phyloP scores from a whole-genome alignment of 1,140 invertebrate genomes.

The Papilio glaucus region DNA sequence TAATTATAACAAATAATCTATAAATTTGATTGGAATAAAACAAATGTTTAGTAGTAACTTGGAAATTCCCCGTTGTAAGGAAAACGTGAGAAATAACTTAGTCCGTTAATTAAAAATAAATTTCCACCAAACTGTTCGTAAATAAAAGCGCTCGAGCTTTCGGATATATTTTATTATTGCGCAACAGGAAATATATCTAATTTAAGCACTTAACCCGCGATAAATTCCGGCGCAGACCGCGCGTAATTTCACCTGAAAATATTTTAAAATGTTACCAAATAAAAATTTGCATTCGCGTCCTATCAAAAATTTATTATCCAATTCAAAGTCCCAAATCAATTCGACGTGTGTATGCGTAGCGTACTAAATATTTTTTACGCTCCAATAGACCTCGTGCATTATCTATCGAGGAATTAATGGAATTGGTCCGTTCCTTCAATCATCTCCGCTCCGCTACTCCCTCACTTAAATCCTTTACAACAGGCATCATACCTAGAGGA shows the following conservation, averaged over 20 bases:
- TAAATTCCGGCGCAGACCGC: conserved; percentile 32
- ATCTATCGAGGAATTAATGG: conserved; percentile 29
- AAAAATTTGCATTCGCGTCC: conserved; percentile 51
- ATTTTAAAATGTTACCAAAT: conserved; percentile 46
- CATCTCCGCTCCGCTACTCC: not conserved
- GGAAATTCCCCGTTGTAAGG: conserved; percentile 2
- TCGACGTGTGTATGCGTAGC: conserved; percentile 40
- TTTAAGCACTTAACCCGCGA: conserved; percentile 38
- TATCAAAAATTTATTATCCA: conserved; percentile 55
- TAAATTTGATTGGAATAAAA: not conserved
- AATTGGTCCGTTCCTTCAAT: conserved; percentile 24
- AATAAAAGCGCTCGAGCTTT: conserved; percentile 22
- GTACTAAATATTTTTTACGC: conserved; percentile 9
- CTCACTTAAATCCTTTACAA: not conserved
- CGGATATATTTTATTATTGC: conserved; percentile 28
- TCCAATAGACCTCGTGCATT: conserved; percentile 25
- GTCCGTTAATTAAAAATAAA: conserved; percentile 33
- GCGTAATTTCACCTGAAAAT: conserved; percentile 33
- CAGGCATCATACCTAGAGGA: not conserved
- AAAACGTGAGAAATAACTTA: conserved; percentile 33
- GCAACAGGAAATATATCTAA: conserved; percentile 35
- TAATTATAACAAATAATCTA: not conserved
- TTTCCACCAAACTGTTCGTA: conserved; percentile 18
- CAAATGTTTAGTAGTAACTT: not conserved
- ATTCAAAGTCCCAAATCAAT: conserved; percentile 53